phyloP scores from a whole-genome alignment of 2,797 vertebrate genomes.

The Sarcoramphus papa region DNA sequence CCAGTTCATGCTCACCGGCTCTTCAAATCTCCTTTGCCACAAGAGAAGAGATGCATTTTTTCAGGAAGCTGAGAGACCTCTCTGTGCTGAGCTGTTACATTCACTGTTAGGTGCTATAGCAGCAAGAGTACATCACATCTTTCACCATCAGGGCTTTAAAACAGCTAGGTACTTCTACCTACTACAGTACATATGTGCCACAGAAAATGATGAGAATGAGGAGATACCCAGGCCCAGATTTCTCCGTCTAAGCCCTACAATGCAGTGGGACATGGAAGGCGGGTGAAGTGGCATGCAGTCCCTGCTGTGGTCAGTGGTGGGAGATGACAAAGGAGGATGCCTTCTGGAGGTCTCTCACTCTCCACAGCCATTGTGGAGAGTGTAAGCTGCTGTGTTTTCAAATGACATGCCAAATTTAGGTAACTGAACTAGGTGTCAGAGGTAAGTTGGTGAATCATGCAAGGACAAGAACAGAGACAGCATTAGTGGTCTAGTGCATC shows the following conservation, averaged over 20 bases:
- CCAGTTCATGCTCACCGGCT: background rate
- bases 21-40: background rate
- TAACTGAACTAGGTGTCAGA: background rate
- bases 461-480: background rate
- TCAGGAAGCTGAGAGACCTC: background rate
- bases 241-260: background rate
- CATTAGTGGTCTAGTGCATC: background rate
- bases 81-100: background rate
- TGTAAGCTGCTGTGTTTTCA: background rate
- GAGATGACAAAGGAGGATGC: background rate
- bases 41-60: background rate
- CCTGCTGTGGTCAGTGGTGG: background rate
- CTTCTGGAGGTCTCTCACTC: background rate
- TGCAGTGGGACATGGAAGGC: fast-evolving
- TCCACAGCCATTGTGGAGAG: background rate
- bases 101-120: background rate
- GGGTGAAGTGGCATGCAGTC: background rate
- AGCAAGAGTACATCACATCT: background rate
- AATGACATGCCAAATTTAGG: background rate
- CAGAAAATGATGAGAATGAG: background rate
- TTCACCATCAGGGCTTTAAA: background rate
- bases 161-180: background rate
- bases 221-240: background rate
- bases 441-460: background rate
- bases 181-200: background rate